A percentile compares a stretch with the other conserved stretches of the same genome.
phyloP scores from a whole-genome alignment of 2,113 vertebrate species.

The Cacatua alba region DNA sequence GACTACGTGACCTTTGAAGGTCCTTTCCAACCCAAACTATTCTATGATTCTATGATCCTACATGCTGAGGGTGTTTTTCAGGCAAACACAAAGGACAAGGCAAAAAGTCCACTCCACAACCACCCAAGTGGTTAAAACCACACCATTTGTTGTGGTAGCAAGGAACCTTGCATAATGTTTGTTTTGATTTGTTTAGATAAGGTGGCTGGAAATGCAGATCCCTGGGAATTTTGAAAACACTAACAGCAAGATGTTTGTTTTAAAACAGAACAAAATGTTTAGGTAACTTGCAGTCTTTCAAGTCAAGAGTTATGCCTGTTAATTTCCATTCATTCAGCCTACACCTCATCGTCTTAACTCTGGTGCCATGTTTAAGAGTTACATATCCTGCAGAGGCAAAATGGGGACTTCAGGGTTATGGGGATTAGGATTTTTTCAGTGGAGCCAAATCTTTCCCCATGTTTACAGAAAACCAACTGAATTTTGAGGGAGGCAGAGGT shows the following conservation, averaged over 20 bases:
- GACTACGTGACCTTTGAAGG: background rate
- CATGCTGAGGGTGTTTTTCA: background rate
- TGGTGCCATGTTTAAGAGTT: background rate
- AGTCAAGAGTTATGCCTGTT: background rate
- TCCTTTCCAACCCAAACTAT: background rate
- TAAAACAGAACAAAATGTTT: conserved; percentile 1
- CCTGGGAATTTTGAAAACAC: background rate
- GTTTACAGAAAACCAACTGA: background rate
- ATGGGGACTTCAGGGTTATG: background rate
- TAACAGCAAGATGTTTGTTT: conserved; percentile 13
- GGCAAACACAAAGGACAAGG: background rate
- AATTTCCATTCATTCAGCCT: background rate
- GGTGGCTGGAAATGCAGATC: conserved; percentile 24
- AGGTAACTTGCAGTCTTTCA: background rate
- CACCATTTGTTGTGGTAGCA: conserved; percentile 7
- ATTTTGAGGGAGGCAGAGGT: background rate
- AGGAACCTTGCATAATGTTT: background rate
- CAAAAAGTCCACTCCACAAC: background rate
- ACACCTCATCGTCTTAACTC: background rate
- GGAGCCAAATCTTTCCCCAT: background rate
- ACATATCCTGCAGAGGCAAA: background rate
- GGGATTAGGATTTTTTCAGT: background rate
- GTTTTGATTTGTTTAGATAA: conserved; percentile 41
- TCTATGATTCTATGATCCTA: background rate
- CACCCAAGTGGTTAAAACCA: background rate